These are phyloP conservation scores for Cygnus olor DNA, from an alignment of 2,797 vertebrate genomes.

Conservation along the genomic window DNA sequence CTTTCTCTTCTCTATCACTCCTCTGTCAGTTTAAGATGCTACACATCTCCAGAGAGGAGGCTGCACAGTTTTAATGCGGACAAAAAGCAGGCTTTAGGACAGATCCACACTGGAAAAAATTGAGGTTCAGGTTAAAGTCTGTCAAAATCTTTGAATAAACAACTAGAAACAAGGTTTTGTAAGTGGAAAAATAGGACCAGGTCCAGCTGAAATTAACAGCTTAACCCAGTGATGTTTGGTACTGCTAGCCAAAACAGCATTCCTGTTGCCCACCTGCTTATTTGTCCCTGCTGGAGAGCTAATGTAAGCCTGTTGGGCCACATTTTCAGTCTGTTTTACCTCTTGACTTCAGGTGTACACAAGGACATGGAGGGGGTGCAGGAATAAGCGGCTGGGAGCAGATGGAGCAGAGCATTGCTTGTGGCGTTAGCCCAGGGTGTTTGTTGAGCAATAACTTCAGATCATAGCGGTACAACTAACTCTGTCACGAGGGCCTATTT, in stretches of 20 bases:
- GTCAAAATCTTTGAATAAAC: constrained; percentile 18
- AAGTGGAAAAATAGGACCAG: not conserved
- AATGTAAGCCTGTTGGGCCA: not conserved
- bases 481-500: not conserved
- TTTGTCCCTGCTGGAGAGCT: not conserved
- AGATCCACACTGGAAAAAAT: not conserved
- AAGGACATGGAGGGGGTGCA: not conserved
- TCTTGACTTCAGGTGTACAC: not conserved
- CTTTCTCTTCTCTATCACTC: not conserved
- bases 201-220: not conserved
- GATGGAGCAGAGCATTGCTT: not conserved
- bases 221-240: not conserved
- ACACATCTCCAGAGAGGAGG: not conserved
- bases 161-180: not conserved
- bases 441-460: not conserved
- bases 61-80: not conserved
- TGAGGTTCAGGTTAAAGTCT: not conserved
- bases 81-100: not conserved
- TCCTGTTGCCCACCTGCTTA: not conserved
- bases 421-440: not conserved
- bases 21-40: not conserved
- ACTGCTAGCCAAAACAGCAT: fast-evolving
- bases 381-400: not conserved
- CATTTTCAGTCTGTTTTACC: not conserved
- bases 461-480: not conserved